A percentile compares a stretch with the other conserved stretches of the same genome.
Evolutionary conservation across 2,888 invertebrate genomes (phyloP).

Genomic region (Eristalinus aeneus): DNA sequence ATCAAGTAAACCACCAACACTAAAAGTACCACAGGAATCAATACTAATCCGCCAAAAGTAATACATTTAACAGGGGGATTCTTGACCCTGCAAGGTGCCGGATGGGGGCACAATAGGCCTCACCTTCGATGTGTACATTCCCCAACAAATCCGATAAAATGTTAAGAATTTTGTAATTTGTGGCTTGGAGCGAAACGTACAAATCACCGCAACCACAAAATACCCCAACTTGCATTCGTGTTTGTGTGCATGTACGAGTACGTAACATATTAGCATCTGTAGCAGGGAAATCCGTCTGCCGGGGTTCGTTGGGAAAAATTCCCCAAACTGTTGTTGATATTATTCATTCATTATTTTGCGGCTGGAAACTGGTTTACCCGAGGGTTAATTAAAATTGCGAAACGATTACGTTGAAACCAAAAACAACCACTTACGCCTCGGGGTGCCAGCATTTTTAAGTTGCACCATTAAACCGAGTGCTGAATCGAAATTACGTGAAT

Average conservation of each 20-base stretch:
- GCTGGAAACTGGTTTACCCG: conserved; percentile 41
- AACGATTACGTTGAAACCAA: conserved; percentile 23
- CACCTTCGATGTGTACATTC: too few species aligned
- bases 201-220: background rate
- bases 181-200: background rate
- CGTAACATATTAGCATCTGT: background rate
- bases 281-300: background rate
- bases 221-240: background rate
- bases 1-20: too few species aligned
- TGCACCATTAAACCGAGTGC: background rate
- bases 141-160: too few species aligned
- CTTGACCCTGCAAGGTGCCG: too few species aligned
- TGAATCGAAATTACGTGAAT: background rate
- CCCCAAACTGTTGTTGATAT: conserved; percentile 31
- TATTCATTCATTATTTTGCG: conserved; percentile 60
- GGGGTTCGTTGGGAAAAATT: conserved; percentile 2
- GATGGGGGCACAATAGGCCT: too few species aligned
- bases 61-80: too few species aligned
- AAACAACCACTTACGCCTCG: conserved; percentile 15
- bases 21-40: too few species aligned
- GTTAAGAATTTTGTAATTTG: background rate
- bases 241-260: background rate
- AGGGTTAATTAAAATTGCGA: conserved; percentile 56
- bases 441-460: background rate
- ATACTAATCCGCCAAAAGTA: too few species aligned